phyloP scores from a whole-genome alignment of 2,888 invertebrate species.

The Odontomyia ornata region DNA sequence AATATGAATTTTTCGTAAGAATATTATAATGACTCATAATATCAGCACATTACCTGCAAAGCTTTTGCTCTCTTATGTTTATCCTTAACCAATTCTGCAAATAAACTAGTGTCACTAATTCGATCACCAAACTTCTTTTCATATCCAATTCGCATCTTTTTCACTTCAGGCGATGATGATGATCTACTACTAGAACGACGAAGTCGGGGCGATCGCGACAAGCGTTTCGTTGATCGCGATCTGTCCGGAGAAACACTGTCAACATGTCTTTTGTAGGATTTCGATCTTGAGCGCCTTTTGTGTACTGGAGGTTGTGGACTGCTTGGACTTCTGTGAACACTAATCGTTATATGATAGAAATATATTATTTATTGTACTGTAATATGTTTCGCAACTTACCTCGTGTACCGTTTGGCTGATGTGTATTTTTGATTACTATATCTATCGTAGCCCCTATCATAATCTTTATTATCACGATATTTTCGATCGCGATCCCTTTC shows the following conservation, averaged over 20 bases:
- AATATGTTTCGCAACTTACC: constrained; percentile 52
- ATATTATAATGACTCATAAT: not conserved
- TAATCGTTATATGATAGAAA: not conserved
- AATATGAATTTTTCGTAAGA: not conserved
- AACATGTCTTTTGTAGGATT: constrained; percentile 60
- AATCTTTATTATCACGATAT: constrained; percentile 37
- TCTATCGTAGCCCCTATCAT: constrained; percentile 56
- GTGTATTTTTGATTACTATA: constrained; percentile 59
- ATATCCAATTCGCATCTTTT: constrained; percentile 68
- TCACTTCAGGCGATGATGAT: constrained; percentile 62
- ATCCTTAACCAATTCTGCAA: constrained; percentile 88
- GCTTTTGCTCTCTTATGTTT: constrained; percentile 83
- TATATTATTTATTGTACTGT: not conserved
- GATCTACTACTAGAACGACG: constrained; percentile 62
- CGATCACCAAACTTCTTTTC: constrained; percentile 88
- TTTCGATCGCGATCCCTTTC: constrained; percentile 26
- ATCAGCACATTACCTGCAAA: constrained; percentile 59
- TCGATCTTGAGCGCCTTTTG: constrained; percentile 58
- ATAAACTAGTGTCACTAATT: constrained; percentile 87
- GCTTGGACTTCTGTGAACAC: constrained; percentile 58
- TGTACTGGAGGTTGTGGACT: constrained; percentile 50
- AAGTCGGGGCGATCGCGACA: constrained; percentile 58
- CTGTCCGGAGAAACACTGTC: constrained; percentile 63
- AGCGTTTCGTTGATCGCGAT: constrained; percentile 64
- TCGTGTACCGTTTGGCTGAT: constrained; percentile 55